Evolutionary conservation across 2,888 invertebrate genomes (phyloP).

Genomic region (Ellobium chinense): DNA sequence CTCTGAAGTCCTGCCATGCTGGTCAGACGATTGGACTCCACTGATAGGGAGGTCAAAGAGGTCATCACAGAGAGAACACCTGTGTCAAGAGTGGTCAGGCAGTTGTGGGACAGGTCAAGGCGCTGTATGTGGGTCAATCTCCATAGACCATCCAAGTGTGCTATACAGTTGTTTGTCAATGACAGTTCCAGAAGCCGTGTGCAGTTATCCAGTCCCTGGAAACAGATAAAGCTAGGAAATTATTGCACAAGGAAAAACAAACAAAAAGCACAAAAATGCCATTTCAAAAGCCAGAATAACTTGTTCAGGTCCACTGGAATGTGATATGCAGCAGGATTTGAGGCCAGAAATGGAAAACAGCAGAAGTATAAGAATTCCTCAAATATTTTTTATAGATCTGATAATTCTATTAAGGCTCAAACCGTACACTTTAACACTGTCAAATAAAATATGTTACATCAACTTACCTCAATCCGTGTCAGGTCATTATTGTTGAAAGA

Average conservation of each 20-base stretch:
- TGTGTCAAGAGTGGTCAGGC: slow-evolving; percentile 70
- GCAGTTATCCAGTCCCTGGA: slow-evolving; percentile 76
- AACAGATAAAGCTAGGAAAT: too few relatives aligned
- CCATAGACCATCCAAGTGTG: slow-evolving; percentile 69
- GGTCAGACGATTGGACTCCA: slow-evolving; percentile 75
- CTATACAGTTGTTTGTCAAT: slow-evolving; percentile 76
- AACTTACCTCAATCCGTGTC: slow-evolving; percentile 76
- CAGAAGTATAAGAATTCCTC: not conserved
- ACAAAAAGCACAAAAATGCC: too few relatives aligned
- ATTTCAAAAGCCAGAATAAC: too few relatives aligned
- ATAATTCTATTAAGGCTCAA: not conserved
- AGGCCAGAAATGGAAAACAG: slow-evolving; percentile 22
- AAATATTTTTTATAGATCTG: not conserved
- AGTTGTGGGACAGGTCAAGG: slow-evolving; percentile 76
- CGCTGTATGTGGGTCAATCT: slow-evolving; percentile 68
- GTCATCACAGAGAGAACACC: slow-evolving; percentile 64
- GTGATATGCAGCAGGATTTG: too few relatives aligned
- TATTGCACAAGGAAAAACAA: too few relatives aligned
- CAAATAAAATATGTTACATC: too few relatives aligned
- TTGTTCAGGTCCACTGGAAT: too few relatives aligned
- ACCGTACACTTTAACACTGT: too few relatives aligned
- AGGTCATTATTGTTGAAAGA: slow-evolving; percentile 78
- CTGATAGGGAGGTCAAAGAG: slow-evolving; percentile 71
- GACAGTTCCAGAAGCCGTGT: slow-evolving; percentile 76
- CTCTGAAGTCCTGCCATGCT: slow-evolving; percentile 72